phyloP scores from a whole-genome alignment of 2,113 vertebrate species.

The Mobula hypostoma region DNA sequence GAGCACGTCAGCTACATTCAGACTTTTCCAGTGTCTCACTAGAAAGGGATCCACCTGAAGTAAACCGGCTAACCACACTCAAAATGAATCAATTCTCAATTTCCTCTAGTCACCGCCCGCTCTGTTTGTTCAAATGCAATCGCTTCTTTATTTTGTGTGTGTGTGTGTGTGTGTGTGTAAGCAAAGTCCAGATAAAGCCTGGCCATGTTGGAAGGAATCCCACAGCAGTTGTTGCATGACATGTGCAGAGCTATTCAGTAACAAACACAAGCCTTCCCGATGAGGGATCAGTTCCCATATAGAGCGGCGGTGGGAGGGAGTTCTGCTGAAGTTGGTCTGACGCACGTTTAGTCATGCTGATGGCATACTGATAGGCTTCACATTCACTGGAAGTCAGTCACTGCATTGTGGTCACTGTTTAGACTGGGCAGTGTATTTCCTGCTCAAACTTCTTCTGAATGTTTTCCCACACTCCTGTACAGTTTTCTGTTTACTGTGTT shows the following conservation, averaged over 20 bases:
- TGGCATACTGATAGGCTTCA: slow-evolving; percentile 47
- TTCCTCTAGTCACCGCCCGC: neutral
- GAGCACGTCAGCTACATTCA: neutral
- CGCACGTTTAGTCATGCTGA: slow-evolving; percentile 45
- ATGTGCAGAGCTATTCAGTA: neutral
- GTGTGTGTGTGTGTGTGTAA: neutral
- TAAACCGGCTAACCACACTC: no score
- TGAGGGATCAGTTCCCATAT: neutral
- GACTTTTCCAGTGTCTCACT: neutral
- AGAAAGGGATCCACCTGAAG: neutral
- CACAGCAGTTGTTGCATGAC: neutral
- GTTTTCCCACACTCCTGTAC: slow-evolving; percentile 56
- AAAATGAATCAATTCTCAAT: neutral
- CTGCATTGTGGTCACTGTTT: slow-evolving; percentile 50
- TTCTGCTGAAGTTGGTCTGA: slow-evolving; percentile 40
- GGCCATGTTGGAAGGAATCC: neutral
- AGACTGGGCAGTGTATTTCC: slow-evolving; percentile 52
- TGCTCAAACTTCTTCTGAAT: slow-evolving; percentile 56
- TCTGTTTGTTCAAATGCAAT: neutral
- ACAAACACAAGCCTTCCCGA: neutral
- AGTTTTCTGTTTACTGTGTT: slow-evolving; percentile 48
- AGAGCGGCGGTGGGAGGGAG: neutral
- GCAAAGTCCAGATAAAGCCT: neutral
- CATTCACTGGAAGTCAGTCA: slow-evolving; percentile 46
- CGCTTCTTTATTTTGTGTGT: neutral